Base-by-base conservation (phyloP, 2,113 vertebrate genomes). In the Mastomys coucha region DNA sequence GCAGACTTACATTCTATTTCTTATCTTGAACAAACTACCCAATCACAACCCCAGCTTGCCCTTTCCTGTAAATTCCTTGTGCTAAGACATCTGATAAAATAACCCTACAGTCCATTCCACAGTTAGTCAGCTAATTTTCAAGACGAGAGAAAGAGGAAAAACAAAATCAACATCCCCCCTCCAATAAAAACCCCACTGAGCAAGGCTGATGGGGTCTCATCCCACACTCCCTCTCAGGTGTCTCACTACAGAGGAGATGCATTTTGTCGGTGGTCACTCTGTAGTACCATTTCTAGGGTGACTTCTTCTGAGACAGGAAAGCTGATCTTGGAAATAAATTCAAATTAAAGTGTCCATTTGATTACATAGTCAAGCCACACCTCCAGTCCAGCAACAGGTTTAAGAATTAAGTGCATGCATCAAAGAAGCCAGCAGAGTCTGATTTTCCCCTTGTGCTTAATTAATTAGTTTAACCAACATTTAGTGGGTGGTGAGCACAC, bases 321-420 rank as follows among this genome's bases (percentile, higher is more conserved):
- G 33, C n/a, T 56, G 77, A 58, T 2, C 53, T 65, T 76, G 42
- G 31, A 58, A 14, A 33, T 63, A 88, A 95, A 19, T 69, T 90
- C 24, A 91, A 86, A 76, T 60, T 56, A 91, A 56, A 91, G 95
- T 70, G 2, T 58, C 58, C 33, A 45, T 49, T 8, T 89, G 42
- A 96, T 24, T 42, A 51, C 14, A 45, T 42, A 89, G 10, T 2
- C 63, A 96, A 96, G 28, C 49, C 19, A 89, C 2, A 58, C 73
- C 80, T 93, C 65, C 2, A 89, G 13, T 7, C n/a, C 31, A 45
- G 16, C 17, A 77, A 69, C 28, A 80, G 26, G 63, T 91, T 81
- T 81, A 88, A 91, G 51, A 93, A 93, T 69, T 45, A 88, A 82
- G 58, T 53, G n/a, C 8, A 39, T 42, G 73, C 81, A 33, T 84